A percentile compares a stretch with the other conserved stretches of the same genome.
phyloP scores from a whole-genome alignment of 2,888 invertebrate species.

The Eupeodes latifasciatus region DNA sequence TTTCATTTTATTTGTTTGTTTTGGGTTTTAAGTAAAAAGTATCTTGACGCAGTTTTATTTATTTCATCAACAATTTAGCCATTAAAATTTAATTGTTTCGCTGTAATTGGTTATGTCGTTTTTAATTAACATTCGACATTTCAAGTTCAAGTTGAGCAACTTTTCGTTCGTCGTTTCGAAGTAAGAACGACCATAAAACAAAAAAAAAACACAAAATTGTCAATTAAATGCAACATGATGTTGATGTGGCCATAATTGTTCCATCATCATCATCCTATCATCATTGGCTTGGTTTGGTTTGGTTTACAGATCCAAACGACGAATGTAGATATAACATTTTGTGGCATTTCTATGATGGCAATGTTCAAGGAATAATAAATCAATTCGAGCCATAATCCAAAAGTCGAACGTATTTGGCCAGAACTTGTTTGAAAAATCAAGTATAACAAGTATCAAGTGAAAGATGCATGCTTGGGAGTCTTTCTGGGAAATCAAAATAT shows the following conservation, averaged over 20 bases:
- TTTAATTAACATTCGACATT: constrained; percentile 65
- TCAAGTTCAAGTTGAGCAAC: constrained; percentile 73
- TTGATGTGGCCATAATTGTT: constrained; percentile 55
- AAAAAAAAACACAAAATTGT: not conserved
- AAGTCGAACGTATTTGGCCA: constrained; percentile 50
- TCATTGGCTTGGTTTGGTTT: not conserved
- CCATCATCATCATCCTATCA: constrained; percentile 21
- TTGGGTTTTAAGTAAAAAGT: constrained; percentile 22
- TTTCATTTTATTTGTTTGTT: constrained; percentile 15
- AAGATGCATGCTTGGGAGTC: constrained; percentile 14
- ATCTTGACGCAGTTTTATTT: not conserved
- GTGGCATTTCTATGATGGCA: constrained; percentile 24
- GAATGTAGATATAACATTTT: constrained; percentile 43
- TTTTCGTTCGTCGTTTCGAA: constrained; percentile 22
- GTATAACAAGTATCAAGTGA: constrained; percentile 39
- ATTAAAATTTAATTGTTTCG: constrained; percentile 58
- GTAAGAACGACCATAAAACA: constrained; percentile 11
- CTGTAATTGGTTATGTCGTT: constrained; percentile 47
- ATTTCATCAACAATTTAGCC: constrained; percentile 1
- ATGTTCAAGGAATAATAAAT: constrained; percentile 59
- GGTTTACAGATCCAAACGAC: constrained; percentile 27
- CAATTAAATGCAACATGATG: constrained; percentile 55
- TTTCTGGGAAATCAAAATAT: constrained; percentile 17
- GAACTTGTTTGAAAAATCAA: constrained; percentile 49
- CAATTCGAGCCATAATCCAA: constrained; percentile 55